Conservation (phyloP, 2,113 vertebrate genomes). For the Nesoenas mayeri region DNA sequence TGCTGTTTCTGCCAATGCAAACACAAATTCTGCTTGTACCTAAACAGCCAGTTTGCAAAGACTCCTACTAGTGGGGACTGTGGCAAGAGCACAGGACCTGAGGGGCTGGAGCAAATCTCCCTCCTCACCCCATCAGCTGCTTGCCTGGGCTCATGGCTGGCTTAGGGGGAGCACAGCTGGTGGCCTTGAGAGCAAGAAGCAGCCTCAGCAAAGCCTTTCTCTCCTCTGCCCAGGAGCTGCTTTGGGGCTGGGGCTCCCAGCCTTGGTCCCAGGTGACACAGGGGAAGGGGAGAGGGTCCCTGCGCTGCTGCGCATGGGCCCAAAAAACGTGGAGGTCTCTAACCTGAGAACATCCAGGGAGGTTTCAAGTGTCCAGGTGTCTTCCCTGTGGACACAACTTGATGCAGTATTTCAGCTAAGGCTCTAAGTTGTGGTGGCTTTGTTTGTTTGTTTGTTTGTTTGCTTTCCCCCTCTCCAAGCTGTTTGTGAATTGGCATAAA, state of each 20-base stretch:
- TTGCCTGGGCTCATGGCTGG: neutral
- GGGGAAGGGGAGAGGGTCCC: neutral
- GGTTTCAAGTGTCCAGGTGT: too few relatives aligned
- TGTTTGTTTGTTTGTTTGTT: neutral
- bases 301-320: neutral
- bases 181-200: neutral
- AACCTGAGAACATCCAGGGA: neutral
- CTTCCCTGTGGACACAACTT: neutral
- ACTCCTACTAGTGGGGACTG: neutral
- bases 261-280: accelerated
- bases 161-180: neutral
- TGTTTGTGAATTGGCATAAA: constrained; percentile 37
- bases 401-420: neutral
- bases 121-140: neutral
- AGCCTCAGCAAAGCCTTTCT: neutral
- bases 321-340: neutral
- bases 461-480: neutral
- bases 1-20: neutral
- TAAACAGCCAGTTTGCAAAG: neutral
- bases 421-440: neutral
- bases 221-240: neutral
- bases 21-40: neutral
- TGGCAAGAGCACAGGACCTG: neutral
- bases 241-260: neutral
- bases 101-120: neutral